These are phyloP conservation scores for Trichopoda pennipes DNA, from an alignment of 2,888 invertebrate species.

Conservation along the genomic window DNA sequence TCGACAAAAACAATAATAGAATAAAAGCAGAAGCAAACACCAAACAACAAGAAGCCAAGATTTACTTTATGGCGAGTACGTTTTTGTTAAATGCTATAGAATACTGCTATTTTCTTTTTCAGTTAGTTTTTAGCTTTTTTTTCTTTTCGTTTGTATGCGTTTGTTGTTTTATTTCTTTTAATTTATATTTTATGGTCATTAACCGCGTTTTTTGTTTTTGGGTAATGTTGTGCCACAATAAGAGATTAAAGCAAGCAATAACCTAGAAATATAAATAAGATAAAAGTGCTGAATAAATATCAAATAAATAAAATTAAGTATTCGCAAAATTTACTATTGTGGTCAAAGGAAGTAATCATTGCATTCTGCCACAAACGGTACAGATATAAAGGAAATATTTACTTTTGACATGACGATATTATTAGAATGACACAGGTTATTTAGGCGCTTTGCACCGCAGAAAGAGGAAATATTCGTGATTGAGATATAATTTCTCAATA, in stretches of 20 bases:
- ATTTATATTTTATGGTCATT: slow-evolving; percentile 55
- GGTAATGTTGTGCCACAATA: background rate
- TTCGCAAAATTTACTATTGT: background rate
- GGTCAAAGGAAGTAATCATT: too few relatives aligned
- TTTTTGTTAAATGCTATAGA: background rate
- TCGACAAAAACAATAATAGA: background rate
- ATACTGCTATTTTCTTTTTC: background rate
- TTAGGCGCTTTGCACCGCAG: too few relatives aligned
- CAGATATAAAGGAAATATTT: too few relatives aligned
- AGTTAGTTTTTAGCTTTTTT: background rate
- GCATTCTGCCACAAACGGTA: too few relatives aligned
- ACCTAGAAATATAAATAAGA: background rate
- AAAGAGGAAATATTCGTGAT: too few relatives aligned
- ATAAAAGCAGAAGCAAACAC: slow-evolving; percentile 1
- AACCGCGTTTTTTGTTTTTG: background rate
- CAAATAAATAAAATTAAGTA: background rate
- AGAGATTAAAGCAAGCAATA: background rate
- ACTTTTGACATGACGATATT: too few relatives aligned
- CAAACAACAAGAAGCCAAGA: slow-evolving; percentile 3
- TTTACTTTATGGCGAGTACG: slow-evolving; percentile 1
- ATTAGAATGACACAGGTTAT: too few relatives aligned
- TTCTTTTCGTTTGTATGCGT: background rate
- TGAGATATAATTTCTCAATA: too few relatives aligned
- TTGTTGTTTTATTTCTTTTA: slow-evolving; percentile 28
- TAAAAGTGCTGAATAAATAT: background rate